Conservation (phyloP, 2,113 vertebrate species). For the Scomber colias region DNA sequence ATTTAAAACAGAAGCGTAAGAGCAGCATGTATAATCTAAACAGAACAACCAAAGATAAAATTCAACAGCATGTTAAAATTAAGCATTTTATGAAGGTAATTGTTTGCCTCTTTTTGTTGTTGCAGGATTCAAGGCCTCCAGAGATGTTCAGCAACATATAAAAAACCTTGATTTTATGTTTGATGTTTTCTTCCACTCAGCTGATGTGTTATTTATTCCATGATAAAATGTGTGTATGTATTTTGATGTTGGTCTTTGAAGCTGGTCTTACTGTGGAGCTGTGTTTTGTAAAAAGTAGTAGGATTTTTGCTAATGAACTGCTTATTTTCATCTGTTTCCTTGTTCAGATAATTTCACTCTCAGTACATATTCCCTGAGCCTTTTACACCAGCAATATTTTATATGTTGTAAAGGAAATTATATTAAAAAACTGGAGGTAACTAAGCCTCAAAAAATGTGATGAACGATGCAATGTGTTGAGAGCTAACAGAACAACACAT, state of each 20-base stretch:
- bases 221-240: neutral
- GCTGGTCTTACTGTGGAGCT: neutral
- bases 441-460: too few relatives aligned
- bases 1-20: slow-evolving; percentile 84
- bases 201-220: neutral
- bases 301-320: slow-evolving; percentile 9
- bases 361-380: too few relatives aligned
- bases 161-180: neutral
- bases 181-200: neutral
- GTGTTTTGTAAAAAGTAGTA: neutral
- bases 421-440: too few relatives aligned
- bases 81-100: neutral
- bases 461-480: too few relatives aligned
- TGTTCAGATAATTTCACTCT: too few relatives aligned
- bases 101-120: slow-evolving; percentile 27
- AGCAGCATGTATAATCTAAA: neutral
- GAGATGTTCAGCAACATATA: slow-evolving; percentile 72
- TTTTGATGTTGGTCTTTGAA: neutral
- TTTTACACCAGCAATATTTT: neutral
- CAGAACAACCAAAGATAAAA: neutral
- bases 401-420: neutral
- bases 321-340: neutral
- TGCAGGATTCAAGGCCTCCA: slow-evolving; percentile 75
- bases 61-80: neutral
- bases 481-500: too few relatives aligned